phyloP scores from a whole-genome alignment of 1,140 invertebrate genomes.

The Drosophila nebulosa region DNA sequence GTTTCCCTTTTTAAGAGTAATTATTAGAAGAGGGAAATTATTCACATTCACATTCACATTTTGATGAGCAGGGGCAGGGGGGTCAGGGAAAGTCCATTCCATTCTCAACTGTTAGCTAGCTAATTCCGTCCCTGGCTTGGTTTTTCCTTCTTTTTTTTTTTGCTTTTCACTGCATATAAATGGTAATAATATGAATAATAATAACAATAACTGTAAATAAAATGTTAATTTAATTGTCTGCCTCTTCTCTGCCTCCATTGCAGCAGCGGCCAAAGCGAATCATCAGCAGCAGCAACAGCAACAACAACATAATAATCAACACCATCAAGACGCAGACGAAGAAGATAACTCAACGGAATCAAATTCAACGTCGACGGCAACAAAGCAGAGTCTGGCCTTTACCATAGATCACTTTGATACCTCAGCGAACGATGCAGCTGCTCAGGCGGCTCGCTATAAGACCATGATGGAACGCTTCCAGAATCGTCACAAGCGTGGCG shows the following conservation, averaged over 20 bases:
- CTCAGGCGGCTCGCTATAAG: conserved; percentile 83
- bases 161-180: conserved; percentile 67
- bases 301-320: conserved; percentile 18
- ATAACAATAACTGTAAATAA: conserved; percentile 59
- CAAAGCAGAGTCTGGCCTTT: conserved; percentile 82
- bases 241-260: conserved; percentile 51
- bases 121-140: conserved; percentile 42
- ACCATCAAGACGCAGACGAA: conserved; percentile 34
- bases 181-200: conserved; percentile 55
- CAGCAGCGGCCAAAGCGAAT: conserved; percentile 60
- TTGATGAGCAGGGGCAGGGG: no score
- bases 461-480: conserved; percentile 87
- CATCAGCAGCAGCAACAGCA: conserved; percentile 32
- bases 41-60: no score
- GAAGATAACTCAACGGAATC: conserved; percentile 60
- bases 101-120: neutral
- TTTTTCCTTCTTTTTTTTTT: conserved; percentile 46
- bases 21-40: no score
- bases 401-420: conserved; percentile 86
- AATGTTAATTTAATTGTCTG: conserved; percentile 71
- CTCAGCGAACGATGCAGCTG: conserved; percentile 83
- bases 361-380: conserved; percentile 49
- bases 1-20: no score
- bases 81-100: no score
- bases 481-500: conserved; percentile 86